phyloP scores from a whole-genome alignment of 2,113 vertebrate species.

The Aspiorhynchus laticeps region DNA sequence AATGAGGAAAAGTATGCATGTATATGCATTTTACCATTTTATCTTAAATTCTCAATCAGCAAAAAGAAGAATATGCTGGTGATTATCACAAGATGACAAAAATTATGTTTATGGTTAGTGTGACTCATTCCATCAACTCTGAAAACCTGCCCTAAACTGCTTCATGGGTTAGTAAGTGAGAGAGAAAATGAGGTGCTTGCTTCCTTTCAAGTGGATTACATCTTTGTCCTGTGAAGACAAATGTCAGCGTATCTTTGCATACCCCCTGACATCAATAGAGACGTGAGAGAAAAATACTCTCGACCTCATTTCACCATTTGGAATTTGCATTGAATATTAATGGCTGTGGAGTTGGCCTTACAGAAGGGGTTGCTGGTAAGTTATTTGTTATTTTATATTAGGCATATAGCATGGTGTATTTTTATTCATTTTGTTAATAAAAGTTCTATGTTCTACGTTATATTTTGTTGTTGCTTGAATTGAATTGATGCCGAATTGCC shows the following conservation, averaged over 20 bases:
- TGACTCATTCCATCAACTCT: slow-evolving; percentile 22
- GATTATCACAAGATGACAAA: not conserved
- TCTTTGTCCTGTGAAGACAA: slow-evolving; percentile 25
- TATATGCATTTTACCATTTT: not conserved
- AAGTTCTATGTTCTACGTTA: too few relatives aligned
- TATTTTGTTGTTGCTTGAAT: too few relatives aligned
- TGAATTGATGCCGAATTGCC: too few relatives aligned
- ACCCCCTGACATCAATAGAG: slow-evolving; percentile 9
- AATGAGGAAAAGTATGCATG: not conserved
- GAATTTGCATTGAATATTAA: slow-evolving; percentile 3
- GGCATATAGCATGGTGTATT: too few relatives aligned
- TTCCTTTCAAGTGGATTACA: slow-evolving; percentile 16
- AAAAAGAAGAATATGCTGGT: slow-evolving; percentile 6
- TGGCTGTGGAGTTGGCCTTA: slow-evolving; percentile 61
- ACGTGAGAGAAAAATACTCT: slow-evolving; percentile 38
- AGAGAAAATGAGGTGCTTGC: slow-evolving; percentile 13
- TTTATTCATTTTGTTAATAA: too few relatives aligned
- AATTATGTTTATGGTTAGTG: slow-evolving; percentile 3
- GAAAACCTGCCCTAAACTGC: not conserved
- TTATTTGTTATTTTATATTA: too few relatives aligned
- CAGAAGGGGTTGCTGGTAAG: slow-evolving; percentile 94
- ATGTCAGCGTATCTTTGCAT: slow-evolving; percentile 19
- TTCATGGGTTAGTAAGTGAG: slow-evolving; percentile 12
- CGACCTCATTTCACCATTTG: slow-evolving; percentile 31
- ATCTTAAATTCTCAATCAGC: not conserved